Evolutionary conservation across 2,797 vertebrate species (phyloP).

Genomic region (Gobio occitaniae): DNA sequence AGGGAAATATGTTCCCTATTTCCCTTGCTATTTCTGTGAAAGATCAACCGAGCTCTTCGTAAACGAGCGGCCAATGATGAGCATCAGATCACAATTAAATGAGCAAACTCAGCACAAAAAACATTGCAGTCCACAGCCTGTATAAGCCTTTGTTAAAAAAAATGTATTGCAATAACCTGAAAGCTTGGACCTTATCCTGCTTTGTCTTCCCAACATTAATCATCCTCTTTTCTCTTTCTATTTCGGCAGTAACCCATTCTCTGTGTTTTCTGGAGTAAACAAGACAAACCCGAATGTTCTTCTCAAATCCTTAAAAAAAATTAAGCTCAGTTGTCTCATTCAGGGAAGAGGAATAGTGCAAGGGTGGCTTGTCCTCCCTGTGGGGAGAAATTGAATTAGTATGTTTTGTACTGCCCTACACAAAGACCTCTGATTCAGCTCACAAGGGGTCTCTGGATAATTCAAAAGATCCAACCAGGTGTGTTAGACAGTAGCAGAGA

Average conservation of each 20-base stretch:
- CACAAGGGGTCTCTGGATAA: conserved; percentile 46
- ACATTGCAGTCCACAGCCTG: background rate
- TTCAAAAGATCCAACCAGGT: conserved; percentile 46
- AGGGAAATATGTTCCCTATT: conserved; percentile 66
- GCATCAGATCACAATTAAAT: conserved; percentile 2
- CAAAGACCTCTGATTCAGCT: conserved; percentile 55
- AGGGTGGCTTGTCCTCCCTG: conserved; percentile 26
- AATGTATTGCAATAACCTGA: background rate
- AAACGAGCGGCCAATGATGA: conserved; percentile 13
- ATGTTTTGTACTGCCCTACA: conserved; percentile 48
- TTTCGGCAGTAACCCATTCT: background rate
- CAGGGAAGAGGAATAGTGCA: conserved; percentile 5
- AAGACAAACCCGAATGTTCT: background rate
- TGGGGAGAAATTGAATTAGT: conserved; percentile 39
- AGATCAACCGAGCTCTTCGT: background rate
- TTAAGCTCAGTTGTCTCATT: conserved; percentile 1
- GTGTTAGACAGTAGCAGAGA: conserved; percentile 33
- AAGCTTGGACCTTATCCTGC: background rate
- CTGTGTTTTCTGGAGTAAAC: conserved; percentile 1
- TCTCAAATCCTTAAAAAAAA: background rate
- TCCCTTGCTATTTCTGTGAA: conserved; percentile 54
- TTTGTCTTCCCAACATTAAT: background rate
- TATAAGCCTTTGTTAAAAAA: background rate
- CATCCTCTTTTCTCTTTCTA: background rate
- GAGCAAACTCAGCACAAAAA: background rate